phyloP scores from a whole-genome alignment of 2,888 invertebrate species.

The Charanyca ferruginea region DNA sequence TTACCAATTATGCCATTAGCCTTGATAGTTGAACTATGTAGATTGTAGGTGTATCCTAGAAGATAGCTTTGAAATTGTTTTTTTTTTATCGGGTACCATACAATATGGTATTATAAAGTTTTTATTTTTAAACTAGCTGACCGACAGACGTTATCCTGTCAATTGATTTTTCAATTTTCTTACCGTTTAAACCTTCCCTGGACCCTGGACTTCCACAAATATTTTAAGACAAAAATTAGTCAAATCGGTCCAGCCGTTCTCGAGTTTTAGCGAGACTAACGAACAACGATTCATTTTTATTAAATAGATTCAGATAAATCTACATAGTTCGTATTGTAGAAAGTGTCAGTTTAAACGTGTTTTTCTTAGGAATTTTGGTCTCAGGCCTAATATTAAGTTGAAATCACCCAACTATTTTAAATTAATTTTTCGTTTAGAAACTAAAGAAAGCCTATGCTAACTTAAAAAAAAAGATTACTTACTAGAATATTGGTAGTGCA shows the following conservation, averaged over 20 bases:
- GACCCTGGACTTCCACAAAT: too few species aligned
- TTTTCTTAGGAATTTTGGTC: neutral
- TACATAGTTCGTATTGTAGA: slow-evolving; percentile 1
- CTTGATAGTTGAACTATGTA: slow-evolving; percentile 26
- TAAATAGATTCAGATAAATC: neutral
- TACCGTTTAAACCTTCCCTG: too few species aligned
- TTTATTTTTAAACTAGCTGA: slow-evolving; percentile 1
- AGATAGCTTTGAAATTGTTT: neutral
- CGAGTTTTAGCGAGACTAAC: too few species aligned
- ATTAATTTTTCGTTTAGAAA: slow-evolving; percentile 21
- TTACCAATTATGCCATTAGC: slow-evolving; percentile 47
- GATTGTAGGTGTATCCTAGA: slow-evolving; percentile 12
- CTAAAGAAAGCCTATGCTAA: neutral
- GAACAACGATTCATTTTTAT: too few species aligned
- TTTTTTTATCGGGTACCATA: too few species aligned
- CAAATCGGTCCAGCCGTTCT: too few species aligned
- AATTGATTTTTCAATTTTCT: too few species aligned
- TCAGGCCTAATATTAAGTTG: neutral
- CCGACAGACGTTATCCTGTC: too few species aligned
- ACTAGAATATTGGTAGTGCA: neutral
- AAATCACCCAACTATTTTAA: slow-evolving; percentile 3
- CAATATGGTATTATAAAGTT: too few species aligned
- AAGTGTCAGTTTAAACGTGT: slow-evolving; percentile 8
- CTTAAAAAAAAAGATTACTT: neutral
- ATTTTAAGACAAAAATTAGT: too few species aligned